Evolutionary conservation across 37 sponge, comb jelly and placozoan genomes (phyloP).

Genomic region (Diacarnus erythraeanus): DNA sequence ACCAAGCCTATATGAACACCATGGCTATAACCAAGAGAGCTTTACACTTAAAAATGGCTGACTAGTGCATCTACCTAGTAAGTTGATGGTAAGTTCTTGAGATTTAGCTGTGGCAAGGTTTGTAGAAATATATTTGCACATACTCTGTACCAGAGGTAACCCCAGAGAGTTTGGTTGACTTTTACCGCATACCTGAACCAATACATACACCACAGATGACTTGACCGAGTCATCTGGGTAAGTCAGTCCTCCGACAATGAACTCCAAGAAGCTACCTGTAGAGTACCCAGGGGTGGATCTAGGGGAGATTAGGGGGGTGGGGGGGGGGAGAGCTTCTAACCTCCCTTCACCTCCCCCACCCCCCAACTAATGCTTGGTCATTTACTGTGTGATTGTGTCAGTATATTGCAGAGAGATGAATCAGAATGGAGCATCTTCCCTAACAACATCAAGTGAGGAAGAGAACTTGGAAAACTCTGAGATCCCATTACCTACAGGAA

Average conservation of each 20-base stretch:
- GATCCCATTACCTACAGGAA: constrained; percentile 32
- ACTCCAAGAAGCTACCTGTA: constrained; percentile 48
- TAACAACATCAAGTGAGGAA: constrained; percentile 44
- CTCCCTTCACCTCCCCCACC: background rate
- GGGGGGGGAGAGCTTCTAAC: background rate
- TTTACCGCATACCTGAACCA: constrained; percentile 43
- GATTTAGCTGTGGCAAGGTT: constrained; percentile 48
- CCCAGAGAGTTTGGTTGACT: constrained; percentile 33
- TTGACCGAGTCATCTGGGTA: constrained; percentile 61
- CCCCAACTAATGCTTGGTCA: too few species aligned
- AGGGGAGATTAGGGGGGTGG: background rate
- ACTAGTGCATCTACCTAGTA: constrained; percentile 38
- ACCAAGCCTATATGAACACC: constrained; percentile 30
- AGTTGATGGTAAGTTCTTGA: constrained; percentile 41
- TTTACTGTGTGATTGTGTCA: constrained; percentile 37
- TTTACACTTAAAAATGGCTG: background rate
- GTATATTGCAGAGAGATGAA: constrained; percentile 10
- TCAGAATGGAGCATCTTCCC: constrained; percentile 40
- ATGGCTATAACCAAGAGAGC: background rate
- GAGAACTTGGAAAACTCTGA: constrained; percentile 34
- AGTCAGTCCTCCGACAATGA: constrained; percentile 39
- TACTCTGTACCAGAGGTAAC: constrained; percentile 25
- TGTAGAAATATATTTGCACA: constrained; percentile 29
- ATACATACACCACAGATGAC: constrained; percentile 39
- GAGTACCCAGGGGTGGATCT: background rate